Evolutionary conservation across 2,797 vertebrate genomes (phyloP).

Genomic region (Mallotus villosus): DNA sequence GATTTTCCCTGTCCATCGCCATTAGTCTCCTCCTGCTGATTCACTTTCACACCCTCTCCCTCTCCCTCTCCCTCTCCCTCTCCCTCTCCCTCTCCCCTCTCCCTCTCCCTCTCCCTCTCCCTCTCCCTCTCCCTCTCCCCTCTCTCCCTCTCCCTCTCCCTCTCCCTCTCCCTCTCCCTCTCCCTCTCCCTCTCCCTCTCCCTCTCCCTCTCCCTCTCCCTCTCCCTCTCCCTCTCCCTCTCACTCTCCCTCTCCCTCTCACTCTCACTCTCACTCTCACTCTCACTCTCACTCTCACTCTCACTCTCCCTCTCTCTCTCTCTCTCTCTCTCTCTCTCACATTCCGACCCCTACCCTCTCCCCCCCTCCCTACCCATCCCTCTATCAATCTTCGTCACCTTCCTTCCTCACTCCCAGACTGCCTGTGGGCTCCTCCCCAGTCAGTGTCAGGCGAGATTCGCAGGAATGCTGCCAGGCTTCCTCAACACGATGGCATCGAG

Average conservation of each 20-base stretch:
- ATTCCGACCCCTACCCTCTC: constrained; percentile 24
- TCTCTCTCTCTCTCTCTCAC: neutral
- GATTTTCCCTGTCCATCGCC: constrained; percentile 68
- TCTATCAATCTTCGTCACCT: constrained; percentile 34
- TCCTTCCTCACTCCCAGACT: constrained; percentile 47
- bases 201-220: constrained; percentile 30
- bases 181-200: constrained; percentile 23
- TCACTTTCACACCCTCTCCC: neutral
- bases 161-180: constrained; percentile 7
- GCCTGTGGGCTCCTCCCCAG: constrained; percentile 22
- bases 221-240: neutral
- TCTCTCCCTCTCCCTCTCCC: constrained; percentile 36
- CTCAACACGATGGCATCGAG: neutral
- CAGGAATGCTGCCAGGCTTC: constrained; percentile 5
- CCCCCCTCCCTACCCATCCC: constrained; percentile 41
- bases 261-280: neutral
- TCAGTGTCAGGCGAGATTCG: constrained; percentile 18
- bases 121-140: too few species aligned
- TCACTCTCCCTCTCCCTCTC: neutral
- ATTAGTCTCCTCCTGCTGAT: constrained; percentile 56
- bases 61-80: neutral
- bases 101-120: constrained; percentile 26
- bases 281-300: neutral
- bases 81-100: neutral
- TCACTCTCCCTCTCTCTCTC: constrained; percentile 13